Evolutionary conservation across 1,140 invertebrate genomes (phyloP).

Genomic region (Leguminivora glycinivorella): DNA sequence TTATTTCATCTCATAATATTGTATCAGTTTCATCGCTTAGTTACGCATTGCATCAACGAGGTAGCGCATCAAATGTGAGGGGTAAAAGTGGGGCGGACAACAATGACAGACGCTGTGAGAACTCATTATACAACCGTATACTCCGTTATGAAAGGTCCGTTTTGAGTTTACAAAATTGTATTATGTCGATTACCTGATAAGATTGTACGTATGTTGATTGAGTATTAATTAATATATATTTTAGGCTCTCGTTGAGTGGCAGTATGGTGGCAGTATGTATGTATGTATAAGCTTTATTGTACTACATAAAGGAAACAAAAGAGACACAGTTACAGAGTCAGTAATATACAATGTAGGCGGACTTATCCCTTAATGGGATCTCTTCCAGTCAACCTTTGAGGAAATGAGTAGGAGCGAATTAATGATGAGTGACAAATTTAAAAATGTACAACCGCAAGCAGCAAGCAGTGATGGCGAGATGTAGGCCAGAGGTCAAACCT

Average conservation of each 20-base stretch:
- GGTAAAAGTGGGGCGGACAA: slow-evolving; percentile 4
- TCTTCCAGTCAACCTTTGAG: no score
- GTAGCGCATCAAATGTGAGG: slow-evolving; percentile 9
- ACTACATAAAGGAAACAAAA: no score
- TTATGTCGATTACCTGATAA: background rate
- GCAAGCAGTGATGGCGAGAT: no score
- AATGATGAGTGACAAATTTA: no score
- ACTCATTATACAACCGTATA: slow-evolving; percentile 19
- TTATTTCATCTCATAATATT: background rate
- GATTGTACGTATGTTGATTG: background rate
- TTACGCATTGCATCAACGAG: background rate
- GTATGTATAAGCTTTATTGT: no score
- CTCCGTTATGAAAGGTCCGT: slow-evolving; percentile 11
- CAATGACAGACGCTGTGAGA: background rate
- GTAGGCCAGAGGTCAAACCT: no score
- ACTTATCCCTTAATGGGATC: no score
- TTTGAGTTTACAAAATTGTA: background rate
- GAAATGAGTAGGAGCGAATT: no score
- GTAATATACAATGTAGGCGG: no score
- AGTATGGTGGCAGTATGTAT: no score
- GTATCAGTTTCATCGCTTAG: background rate
- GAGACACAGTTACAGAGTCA: no score
- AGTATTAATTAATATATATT: background rate
- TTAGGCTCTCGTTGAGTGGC: background rate
- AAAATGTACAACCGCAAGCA: no score